Evolutionary conservation across 1,140 invertebrate species (phyloP), one percentile per base, ranked within the genome.

Genomic region (Trichonephila clavata): DNA sequence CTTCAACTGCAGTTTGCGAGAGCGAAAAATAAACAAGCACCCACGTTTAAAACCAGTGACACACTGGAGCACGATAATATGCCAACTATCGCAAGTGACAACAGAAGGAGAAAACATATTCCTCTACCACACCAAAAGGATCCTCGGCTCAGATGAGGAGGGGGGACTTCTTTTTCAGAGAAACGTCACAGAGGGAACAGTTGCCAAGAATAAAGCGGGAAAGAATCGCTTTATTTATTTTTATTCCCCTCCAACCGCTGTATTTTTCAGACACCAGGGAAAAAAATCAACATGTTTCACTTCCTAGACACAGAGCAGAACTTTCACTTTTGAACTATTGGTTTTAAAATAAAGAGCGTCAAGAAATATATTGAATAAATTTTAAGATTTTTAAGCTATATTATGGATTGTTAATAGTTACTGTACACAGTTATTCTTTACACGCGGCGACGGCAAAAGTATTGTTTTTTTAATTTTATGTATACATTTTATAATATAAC

Each of bases 171-270:
- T 84, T 84, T n/a, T 84, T 84, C 4, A 84, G 50, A 21, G 57
- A 84, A 84, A 84, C 89, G 89, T 81, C 71, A 80, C 27, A n/a
- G 43, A 57, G 32, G 57, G 24, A 81, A 61, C 24, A 27, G 89
- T 81, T 90, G 89, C 89, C 89, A 90, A 57, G 71, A 90, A 90
- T 90, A 90, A 90, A 50, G 43, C 39, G 60, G 63, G 43, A 61
- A 59, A 61, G 68, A 43, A 65, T 50, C 27, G 61, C 61, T 77
- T 57, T 71, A 57, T 89, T 89, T 89, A 71, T 89, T 89, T 71
- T 77, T 27, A 50, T 68, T 21, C 43, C 68, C 32, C 63, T 77
- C 65, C 43, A 65, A 13, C 68, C 43, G 21, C 65, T 27, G 32
- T 20, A 77, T 21, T 60, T 84, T 84, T 60, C 43, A 84, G 83